These are phyloP conservation scores for Periophthalmodon schlosseri DNA, from an alignment of 2,113 vertebrate species.

Conservation along the genomic window DNA sequence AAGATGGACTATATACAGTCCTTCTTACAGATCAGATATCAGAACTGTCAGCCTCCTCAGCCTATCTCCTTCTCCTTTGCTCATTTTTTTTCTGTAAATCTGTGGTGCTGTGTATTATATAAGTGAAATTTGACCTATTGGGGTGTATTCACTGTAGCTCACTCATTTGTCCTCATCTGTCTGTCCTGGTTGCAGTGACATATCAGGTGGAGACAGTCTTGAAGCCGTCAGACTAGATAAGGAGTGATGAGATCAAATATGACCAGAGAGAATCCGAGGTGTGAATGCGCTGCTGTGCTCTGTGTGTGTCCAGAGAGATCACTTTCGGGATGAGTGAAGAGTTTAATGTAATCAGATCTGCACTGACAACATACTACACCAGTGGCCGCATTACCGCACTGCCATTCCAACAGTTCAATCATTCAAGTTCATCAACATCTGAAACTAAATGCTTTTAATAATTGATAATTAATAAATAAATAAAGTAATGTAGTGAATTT, in stretches of 20 bases:
- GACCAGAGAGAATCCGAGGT: background rate
- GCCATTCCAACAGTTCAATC: too few relatives aligned
- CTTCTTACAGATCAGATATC: too few relatives aligned
- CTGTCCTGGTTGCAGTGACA: background rate
- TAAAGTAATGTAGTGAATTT: too few relatives aligned
- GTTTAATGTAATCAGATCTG: background rate
- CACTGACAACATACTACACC: too few relatives aligned
- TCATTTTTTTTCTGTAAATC: too few relatives aligned
- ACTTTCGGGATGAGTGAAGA: background rate
- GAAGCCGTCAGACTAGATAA: background rate
- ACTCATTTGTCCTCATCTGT: background rate
- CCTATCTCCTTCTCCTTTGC: too few relatives aligned
- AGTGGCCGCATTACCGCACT: too few relatives aligned
- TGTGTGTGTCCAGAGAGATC: background rate
- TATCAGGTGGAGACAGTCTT: background rate
- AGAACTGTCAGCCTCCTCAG: too few relatives aligned
- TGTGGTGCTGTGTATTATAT: too few relatives aligned
- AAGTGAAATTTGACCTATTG: background rate
- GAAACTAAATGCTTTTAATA: too few relatives aligned
- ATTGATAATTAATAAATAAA: too few relatives aligned
- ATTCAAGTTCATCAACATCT: too few relatives aligned
- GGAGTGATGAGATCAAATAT: background rate
- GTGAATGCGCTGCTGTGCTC: background rate
- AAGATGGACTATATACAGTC: background rate
- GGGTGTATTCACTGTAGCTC: background rate